Base-by-base conservation (phyloP, 2,888 invertebrate species). In the Drosophila anceps region DNA sequence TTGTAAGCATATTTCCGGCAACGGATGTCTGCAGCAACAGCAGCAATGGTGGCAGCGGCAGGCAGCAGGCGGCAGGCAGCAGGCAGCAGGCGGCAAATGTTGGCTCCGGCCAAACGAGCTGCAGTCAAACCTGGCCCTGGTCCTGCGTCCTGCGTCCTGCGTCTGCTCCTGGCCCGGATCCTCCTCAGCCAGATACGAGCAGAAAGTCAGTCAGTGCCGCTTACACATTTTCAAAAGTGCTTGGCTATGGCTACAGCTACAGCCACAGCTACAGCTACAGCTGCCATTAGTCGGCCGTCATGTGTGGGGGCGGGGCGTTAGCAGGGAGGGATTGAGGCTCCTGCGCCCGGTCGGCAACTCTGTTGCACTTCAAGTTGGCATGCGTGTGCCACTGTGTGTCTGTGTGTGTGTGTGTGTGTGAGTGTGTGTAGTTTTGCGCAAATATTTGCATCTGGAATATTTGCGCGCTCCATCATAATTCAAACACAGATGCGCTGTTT, bases 361-460 rank as follows among this genome's bases (percentile, higher is more conserved):
- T 82, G 88, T 79, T 86, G 89, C 89, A 88, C 84, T 85, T 84
- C 82, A 88, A 80, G 62, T 83, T 79, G 74, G 75, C 82, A 66
- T 79, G 65, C 71, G 72, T 73, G 61, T 55, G 65, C 44, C 55
- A 43, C 4, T 39, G n/a, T 58, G 48, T 58, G 48, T 35, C n/a
- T n/a, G 61, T 60, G 31, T 67, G 61, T 48, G 58, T 33, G 44
- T 39, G 65, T 60, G 53, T 27, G 62, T 60, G 80, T 80, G 83
- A 81, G 87, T 89, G 84, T 88, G 82, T 91, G 90, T 91, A 92
- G 92, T 91, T 91, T 90, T 91, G 84, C 81, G 90, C 88, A 92
- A 92, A 92, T 92, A 92, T 92, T 92, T 92, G 90, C 91, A 82
- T 88, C 91, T 91, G 90, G 91, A 92, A 92, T 92, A 92, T 92